phyloP scores from a whole-genome alignment of 2,888 invertebrate species.

The Drosophila colorata region DNA sequence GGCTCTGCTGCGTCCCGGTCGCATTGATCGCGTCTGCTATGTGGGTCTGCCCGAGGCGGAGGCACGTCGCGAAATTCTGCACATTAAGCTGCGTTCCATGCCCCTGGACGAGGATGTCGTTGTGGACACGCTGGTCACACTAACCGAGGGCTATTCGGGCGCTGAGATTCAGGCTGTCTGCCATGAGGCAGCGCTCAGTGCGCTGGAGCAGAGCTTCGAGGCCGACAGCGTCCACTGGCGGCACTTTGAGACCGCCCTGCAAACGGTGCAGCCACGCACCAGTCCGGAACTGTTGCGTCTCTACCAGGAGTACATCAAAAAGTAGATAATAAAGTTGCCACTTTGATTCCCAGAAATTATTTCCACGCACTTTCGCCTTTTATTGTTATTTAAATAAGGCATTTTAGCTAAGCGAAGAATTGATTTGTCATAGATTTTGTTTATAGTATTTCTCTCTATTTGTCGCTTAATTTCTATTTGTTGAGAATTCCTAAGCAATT shows the following conservation, averaged over 20 bases:
- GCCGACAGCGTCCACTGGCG: constrained; percentile 87
- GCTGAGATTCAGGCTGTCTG: constrained; percentile 97
- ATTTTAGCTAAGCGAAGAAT: no score
- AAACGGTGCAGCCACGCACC: constrained; percentile 91
- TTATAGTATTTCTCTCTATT: background rate
- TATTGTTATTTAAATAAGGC: no score
- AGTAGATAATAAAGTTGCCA: constrained; percentile 50
- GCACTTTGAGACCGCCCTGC: constrained; percentile 91
- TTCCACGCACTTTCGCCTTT: background rate
- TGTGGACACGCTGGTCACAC: constrained; percentile 88
- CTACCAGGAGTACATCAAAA: constrained; percentile 89
- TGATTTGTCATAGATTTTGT: background rate
- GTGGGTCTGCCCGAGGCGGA: constrained; percentile 94
- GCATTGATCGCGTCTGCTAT: constrained; percentile 96
- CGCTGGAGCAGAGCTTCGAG: constrained; percentile 91
- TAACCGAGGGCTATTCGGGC: constrained; percentile 94
- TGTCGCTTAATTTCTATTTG: background rate
- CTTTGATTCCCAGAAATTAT: background rate
- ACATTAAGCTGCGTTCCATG: constrained; percentile 91
- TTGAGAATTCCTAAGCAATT: background rate
- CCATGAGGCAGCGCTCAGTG: constrained; percentile 95
- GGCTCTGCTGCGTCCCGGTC: constrained; percentile 95
- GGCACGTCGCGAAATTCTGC: constrained; percentile 93
- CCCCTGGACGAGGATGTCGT: constrained; percentile 89
- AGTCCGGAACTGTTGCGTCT: constrained; percentile 89